Evolutionary conservation across 2,113 vertebrate genomes (phyloP), one percentile per base, ranked within the genome.

Genomic region (Otocyon megalotis): DNA sequence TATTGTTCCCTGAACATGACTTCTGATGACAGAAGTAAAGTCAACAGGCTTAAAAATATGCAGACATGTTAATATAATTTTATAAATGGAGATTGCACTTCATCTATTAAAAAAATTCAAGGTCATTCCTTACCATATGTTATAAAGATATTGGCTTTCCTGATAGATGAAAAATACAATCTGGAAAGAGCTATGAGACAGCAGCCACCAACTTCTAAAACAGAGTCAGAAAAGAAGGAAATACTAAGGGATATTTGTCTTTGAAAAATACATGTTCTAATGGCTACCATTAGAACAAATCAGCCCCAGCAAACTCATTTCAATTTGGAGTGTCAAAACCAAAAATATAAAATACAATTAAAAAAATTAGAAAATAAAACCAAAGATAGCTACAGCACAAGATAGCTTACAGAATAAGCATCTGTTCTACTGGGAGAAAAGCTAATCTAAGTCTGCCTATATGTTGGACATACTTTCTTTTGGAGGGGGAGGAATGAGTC

Each of bases 31-130:
- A 98, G 91, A 65, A 96, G 62, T 72, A 97, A 80, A 32, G 48
- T 82, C 96, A 95, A 95, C 13, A 56, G 86, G 26, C 96, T 98
- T 97, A 97, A 96, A 97, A 98, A 88, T 87, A 93, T 85, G 62
- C 96, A 80, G 48, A 86, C 14, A 2, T 56, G 48, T 93, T 97
- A 93, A 93, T 58, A 82, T 28, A 13, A 94, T 84, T 96, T 96
- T 96, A 93, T 82, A 96, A 98, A 84, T 86, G 65, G 92, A 69
- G 10, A 72, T 63, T 77, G 28, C 76, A 95, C 54, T 93, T 94
- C 72, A 90, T 97, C 93, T 24, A 71, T 96, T 95, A 85, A 96
- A 96, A 97, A 97, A 83, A 20, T 88, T 76, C n/a, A 93, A 93
- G 79, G 87, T 95, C 83, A 92, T 12, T 11, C n/a, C 72, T 74